Conservation (phyloP, 2,797 vertebrate species). For the Echiichthys vipera region DNA sequence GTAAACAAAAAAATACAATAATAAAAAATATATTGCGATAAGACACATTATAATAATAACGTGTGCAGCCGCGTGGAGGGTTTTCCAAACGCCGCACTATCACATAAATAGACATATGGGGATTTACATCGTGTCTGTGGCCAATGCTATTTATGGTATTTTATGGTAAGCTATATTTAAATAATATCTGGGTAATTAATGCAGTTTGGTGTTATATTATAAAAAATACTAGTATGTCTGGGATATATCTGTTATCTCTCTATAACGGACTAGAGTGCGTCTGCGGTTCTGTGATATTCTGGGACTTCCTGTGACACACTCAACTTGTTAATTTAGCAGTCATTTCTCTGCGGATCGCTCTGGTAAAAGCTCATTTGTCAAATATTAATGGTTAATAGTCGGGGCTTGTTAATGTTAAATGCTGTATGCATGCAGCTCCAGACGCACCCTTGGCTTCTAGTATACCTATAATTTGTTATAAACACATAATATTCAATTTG, state of each 20-base stretch:
- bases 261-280: not conserved
- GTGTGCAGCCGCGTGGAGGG: not conserved
- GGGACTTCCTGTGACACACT: too few relatives aligned
- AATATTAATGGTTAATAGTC: not conserved
- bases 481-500: not conserved
- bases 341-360: not conserved
- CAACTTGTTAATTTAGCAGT: not conserved
- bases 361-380: not conserved
- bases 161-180: not conserved
- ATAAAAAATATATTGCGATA: not conserved
- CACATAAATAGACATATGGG: not conserved
- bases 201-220: not conserved
- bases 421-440: not conserved
- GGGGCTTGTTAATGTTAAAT: not conserved
- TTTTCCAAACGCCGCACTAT: not conserved
- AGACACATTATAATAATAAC: not conserved
- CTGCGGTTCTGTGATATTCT: not conserved
- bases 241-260: not conserved
- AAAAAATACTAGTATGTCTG: not conserved
- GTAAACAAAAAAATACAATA: conserved; percentile 6
- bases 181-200: not conserved
- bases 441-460: not conserved
- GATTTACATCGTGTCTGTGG: not conserved
- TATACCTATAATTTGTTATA: conserved; percentile 15
- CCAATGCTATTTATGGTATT: not conserved